phyloP scores from a whole-genome alignment of 92 coral and sea anemone genomes.

The Blastomussa wellsi region DNA sequence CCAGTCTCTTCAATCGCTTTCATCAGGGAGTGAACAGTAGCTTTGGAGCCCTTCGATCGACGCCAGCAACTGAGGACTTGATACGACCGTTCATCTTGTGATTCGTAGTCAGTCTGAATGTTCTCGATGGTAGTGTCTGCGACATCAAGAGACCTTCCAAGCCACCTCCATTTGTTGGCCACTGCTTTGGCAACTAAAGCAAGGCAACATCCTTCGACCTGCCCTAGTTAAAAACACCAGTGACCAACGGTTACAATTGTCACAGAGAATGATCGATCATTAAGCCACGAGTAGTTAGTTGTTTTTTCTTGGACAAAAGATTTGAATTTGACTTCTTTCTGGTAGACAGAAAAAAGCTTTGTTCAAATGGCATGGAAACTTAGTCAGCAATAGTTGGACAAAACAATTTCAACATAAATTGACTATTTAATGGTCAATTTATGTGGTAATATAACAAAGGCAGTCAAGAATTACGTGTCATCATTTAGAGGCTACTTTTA shows the following conservation, averaged over 20 bases:
- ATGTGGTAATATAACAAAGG: too few species aligned
- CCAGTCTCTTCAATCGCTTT: conserved; percentile 27
- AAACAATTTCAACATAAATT: background rate
- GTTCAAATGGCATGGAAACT: background rate
- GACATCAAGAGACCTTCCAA: conserved; percentile 47
- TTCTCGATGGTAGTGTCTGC: conserved; percentile 35
- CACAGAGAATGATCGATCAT: too few species aligned
- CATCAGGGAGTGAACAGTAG: conserved; percentile 19
- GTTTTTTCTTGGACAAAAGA: too few species aligned
- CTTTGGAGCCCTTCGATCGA: background rate
- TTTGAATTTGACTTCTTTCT: too few species aligned
- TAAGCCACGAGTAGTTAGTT: too few species aligned
- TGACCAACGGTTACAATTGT: too few species aligned
- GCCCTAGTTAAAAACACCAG: conserved; percentile 2
- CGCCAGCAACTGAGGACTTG: conserved; percentile 42
- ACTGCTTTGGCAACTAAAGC: conserved; percentile 33
- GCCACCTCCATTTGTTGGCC: conserved; percentile 41
- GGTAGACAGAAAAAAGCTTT: background rate
- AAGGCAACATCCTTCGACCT: conserved; percentile 35
- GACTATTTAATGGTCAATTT: too few species aligned
- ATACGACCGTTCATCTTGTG: conserved; percentile 34
- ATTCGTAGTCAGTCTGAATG: conserved; percentile 25
- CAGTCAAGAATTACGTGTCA: background rate
- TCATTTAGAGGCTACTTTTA: background rate
- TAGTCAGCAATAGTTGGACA: too few species aligned